Conservation (phyloP, 2,797 vertebrate species). For the Diplodus puntazzo region DNA sequence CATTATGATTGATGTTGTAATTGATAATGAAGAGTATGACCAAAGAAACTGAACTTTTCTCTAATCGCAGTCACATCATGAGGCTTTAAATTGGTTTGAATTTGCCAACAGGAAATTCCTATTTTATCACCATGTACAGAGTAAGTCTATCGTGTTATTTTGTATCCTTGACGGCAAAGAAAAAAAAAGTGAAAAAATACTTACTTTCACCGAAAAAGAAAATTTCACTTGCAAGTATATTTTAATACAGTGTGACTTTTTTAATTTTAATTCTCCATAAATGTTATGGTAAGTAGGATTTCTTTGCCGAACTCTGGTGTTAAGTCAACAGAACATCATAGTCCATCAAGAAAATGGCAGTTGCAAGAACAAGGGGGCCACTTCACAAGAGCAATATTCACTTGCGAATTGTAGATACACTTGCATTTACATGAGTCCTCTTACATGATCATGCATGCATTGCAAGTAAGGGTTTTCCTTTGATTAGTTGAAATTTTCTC, state of each 20-base stretch:
- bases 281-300: no score
- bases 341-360: no score
- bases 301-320: no score
- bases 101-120: neutral
- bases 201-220: neutral
- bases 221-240: neutral
- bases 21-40: neutral
- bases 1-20: neutral
- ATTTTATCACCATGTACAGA: neutral
- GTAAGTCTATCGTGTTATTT: neutral
- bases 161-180: neutral
- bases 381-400: neutral
- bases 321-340: no score
- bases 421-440: neutral
- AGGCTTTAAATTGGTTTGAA: slow-evolving; percentile 1
- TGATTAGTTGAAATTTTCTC: neutral
- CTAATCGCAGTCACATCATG: neutral
- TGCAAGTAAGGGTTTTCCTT: neutral
- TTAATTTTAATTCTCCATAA: no score
- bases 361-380: no score
- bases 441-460: neutral
- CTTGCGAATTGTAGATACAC: neutral
- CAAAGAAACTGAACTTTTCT: no score
- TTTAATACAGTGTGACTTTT: no score
- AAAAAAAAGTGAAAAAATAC: neutral